Base-by-base conservation (phyloP, 2,113 vertebrate genomes). In the Bufo bufo region DNA sequence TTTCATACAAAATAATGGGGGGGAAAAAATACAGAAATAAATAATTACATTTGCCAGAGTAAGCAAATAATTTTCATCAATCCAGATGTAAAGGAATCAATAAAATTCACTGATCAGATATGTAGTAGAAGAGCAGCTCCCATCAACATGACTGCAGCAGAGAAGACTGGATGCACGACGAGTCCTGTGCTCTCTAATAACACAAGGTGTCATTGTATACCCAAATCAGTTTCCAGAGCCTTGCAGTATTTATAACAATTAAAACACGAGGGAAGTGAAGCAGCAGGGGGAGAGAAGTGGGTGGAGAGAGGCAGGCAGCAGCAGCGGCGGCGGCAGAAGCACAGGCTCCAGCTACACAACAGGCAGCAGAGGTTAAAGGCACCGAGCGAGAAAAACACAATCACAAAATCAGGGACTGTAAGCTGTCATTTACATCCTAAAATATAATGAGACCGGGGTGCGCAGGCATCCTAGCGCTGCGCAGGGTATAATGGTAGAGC, bases 161-260 rank as follows among this genome's bases (percentile, higher is more conserved):
- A 10, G 72, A 20, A 50, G 72, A 4, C 11, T 14, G 69, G 33
- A 43, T 8, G 4, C n/a, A 6, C 80, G 89, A 90, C 87, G 89
- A 85, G 92, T 92, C 93, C 90, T 88, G 89, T 92, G 92, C 89
- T 86, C 89, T 90, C 91, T 91, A 93, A 92, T 90, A 92, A 92
- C 90, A 91, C 91, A 93, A 92, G 92, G 91, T 93, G 93, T 91
- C 92, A 92, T 85, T 92, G 92, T 90, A 93, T 87, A 92, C 91
- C 92, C 91, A 90, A 94, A 94, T 92, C 92, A 93, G 92, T 91
- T 90, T 92, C 90, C 90, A 90, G 88, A 93, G 90, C 80, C 80
- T 77, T 66, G 74, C 92, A 91, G 92, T 91, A 91, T 91, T 93
- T 92, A 92, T 91, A 93, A 92, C 92, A 92, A 92, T 90, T 92